These are phyloP conservation scores for Sporophila hypoxantha DNA, from an alignment of 2,113 vertebrate species.

Conservation along the genomic window DNA sequence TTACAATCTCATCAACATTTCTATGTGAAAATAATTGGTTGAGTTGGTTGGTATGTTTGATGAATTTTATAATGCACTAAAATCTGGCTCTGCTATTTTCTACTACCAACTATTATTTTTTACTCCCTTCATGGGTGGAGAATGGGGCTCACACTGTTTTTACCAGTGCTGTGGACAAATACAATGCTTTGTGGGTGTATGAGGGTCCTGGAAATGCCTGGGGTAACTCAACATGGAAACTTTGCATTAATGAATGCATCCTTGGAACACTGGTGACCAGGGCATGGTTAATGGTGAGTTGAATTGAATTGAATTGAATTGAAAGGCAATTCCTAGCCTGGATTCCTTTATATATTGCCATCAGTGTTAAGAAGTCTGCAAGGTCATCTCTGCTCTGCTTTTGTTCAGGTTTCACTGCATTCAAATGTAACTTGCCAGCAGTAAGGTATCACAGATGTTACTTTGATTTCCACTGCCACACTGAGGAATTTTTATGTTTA, in stretches of 20 bases:
- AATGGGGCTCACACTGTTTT: not conserved
- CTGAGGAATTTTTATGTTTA: conserved; percentile 7
- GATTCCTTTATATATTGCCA: not conserved
- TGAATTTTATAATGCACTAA: not conserved
- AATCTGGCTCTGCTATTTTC: not conserved
- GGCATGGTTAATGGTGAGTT: not conserved
- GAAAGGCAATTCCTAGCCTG: not conserved
- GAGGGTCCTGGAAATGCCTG: not conserved
- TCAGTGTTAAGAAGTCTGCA: not conserved
- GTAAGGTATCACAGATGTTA: not conserved
- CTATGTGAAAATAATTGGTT: not conserved
- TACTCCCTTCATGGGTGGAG: not conserved
- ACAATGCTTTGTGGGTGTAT: not conserved
- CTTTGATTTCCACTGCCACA: conserved; percentile 30
- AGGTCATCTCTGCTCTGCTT: not conserved
- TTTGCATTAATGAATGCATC: not conserved
- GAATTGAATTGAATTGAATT: not conserved
- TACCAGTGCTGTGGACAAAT: not conserved
- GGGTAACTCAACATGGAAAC: not conserved
- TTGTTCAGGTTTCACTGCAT: not conserved
- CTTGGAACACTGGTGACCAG: not conserved
- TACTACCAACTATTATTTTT: not conserved
- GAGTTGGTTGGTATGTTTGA: not conserved
- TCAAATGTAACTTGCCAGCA: not conserved
- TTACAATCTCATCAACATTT: not conserved